Conservation (phyloP, 2,888 invertebrate genomes). For the Daptonema setosum region DNA sequence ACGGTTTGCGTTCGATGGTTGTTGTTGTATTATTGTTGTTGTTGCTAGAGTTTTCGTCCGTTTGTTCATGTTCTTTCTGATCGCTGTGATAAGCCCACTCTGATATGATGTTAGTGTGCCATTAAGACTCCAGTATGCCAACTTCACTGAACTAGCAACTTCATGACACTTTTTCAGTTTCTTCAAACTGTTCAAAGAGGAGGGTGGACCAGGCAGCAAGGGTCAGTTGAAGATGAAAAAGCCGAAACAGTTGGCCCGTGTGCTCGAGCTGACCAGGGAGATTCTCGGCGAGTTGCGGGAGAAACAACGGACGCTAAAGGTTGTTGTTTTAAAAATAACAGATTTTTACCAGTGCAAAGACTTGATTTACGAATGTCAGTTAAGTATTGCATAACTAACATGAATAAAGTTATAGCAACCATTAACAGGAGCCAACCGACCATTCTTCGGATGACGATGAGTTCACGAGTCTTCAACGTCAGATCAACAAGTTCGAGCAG, state of each 20-base stretch:
- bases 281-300: constrained; percentile 30
- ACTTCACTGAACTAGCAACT: too few species aligned
- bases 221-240: constrained; percentile 90
- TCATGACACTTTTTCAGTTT: constrained; percentile 53
- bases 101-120: too few species aligned
- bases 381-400: too few species aligned
- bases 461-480: constrained; percentile 44
- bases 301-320: background rate
- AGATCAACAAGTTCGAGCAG: constrained; percentile 59
- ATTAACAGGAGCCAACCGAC: too few species aligned
- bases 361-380: too few species aligned
- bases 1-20: background rate
- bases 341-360: too few species aligned
- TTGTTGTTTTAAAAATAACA: background rate
- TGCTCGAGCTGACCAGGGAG: constrained; percentile 79
- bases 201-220: constrained; percentile 69
- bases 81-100: too few species aligned
- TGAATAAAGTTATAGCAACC: too few species aligned
- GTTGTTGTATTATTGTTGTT: too few species aligned
- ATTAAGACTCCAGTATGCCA: too few species aligned
- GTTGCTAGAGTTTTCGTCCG: too few species aligned
- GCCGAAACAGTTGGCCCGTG: constrained; percentile 88
- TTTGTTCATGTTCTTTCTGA: too few species aligned
- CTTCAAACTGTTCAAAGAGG: constrained; percentile 92
- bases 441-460: constrained; percentile 10